Base-by-base conservation (phyloP, 2,113 vertebrate genomes). In the Silurus meridionalis region DNA sequence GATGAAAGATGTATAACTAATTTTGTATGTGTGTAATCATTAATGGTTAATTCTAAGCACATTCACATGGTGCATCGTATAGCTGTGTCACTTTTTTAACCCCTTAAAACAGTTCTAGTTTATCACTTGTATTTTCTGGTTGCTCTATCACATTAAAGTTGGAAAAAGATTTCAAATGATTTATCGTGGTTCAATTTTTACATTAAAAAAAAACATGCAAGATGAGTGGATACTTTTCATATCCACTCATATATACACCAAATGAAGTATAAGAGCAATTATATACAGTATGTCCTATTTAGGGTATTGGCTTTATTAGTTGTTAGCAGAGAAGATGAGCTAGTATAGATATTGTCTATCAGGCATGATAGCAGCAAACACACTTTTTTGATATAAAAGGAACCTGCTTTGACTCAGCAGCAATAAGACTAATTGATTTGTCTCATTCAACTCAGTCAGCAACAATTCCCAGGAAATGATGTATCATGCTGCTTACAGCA, bases 401-500 rank as follows among this genome's bases (percentile, higher is more conserved):
- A 57, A 57, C 48, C 82, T 83, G 88, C 87, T 91, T 93, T 83
- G 85, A 72, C 88, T 85, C 88, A 91, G 92, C 92, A 89, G 91
- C 86, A 90, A 89, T 91, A 89, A 87, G 87, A 90, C 89, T 84
- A 88, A 93, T 93, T 52, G 89, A 94, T 93, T 90, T 90, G 52
- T 80, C 78, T 83, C 8, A 71, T 79, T 57, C 74, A 83, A n/a
- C 80, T 64, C 37, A 53, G 87, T 92, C 92, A 94, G 91, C 89
- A 89, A 85, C 89, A 88, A 87, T 86, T 81, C 48, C 15, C 82
- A 58, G 58, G 8, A 21, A 9, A 74, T 13, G 8, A 72, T 50
- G 55, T 23, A n/a, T 74, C 21, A 15, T 83, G 53, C 52, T 58
- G 64, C 48, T 52, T n/a, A 64, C 57, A 25, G 37, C 60, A 25